Base-by-base conservation (phyloP, 2,797 vertebrate species). In the Bradypus variegatus region DNA sequence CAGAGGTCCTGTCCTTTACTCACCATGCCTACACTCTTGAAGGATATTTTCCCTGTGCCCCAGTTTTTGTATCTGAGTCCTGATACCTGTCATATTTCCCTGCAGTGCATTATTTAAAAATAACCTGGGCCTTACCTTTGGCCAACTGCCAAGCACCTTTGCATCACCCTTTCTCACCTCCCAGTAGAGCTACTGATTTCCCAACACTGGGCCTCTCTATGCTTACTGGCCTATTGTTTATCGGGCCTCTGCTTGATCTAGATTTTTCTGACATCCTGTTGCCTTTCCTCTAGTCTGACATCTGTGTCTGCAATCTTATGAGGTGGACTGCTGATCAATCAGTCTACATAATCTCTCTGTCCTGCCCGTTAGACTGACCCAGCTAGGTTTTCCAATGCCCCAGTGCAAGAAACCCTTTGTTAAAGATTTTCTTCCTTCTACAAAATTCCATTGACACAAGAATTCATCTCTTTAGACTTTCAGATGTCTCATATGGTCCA, bases 391-490 rank as follows among this genome's bases (percentile, higher is more conserved):
- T 48, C 64, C 79, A 60, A 31, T 15, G 55, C 2, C 14, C 67
- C 18, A 8, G 23, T 3, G 4, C 1, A 64, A 25, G 21, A 10
- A 38, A 77, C 14, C 83, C 50, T 73, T 48, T 64, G 21, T 65
- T 65, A 86, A 87, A 78, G 27, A 1, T 38, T 80, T 92, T 94
- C 10, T 85, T 93, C 12, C 45, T 53, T 31, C 29, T 9, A 41
- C 23, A 81, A 67, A 89, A 53, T 64, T 67, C 64, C 31, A 79
- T 75, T 87, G 60, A 78, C 69, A 81, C 18, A n/a, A 79, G 31
- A 41, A 76, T 76, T 64, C 73, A 81, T 58, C 67, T 70, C 55
- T 83, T 50, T 65, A 89, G 76, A 88, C 27, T 70, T 15, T 85
- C n/a, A 19, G 14, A 27, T 14, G 33, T 69, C 29, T 91, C 31